phyloP scores from a whole-genome alignment of 2,888 invertebrate genomes.

The Lycophotia porphyrea region DNA sequence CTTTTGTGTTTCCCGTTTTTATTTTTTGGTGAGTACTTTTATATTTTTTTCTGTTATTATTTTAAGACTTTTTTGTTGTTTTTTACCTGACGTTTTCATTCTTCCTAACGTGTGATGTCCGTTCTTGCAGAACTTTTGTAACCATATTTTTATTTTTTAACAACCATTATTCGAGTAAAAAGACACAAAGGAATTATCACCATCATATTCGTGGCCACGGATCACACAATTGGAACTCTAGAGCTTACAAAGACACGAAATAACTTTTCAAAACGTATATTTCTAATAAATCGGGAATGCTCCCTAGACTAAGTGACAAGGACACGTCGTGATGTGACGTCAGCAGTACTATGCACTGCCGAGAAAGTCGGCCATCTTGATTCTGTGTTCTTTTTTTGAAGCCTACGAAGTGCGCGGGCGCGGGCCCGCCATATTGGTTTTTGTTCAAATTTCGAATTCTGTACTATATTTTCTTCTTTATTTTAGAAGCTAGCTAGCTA shows the following conservation, averaged over 20 bases:
- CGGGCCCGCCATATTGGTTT: slow-evolving; percentile 78
- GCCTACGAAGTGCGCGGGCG: slow-evolving; percentile 87
- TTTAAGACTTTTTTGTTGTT: slow-evolving; percentile 50
- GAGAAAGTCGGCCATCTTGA: slow-evolving; percentile 89
- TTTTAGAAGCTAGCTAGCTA: background rate
- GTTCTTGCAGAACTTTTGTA: background rate
- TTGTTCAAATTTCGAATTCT: slow-evolving; percentile 73
- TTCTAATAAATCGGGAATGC: slow-evolving; percentile 70
- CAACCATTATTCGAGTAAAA: slow-evolving; percentile 32
- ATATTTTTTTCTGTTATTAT: slow-evolving; percentile 55
- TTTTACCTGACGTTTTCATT: slow-evolving; percentile 33
- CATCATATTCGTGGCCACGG: slow-evolving; percentile 27
- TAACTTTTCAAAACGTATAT: slow-evolving; percentile 65
- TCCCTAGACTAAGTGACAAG: slow-evolving; percentile 83
- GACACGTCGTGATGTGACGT: slow-evolving; percentile 89
- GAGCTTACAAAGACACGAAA: slow-evolving; percentile 59
- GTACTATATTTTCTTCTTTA: slow-evolving; percentile 4
- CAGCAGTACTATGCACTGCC: slow-evolving; percentile 88
- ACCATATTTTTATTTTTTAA: slow-evolving; percentile 24
- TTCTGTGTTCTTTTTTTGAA: slow-evolving; percentile 87
- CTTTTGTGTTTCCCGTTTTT: slow-evolving; percentile 83
- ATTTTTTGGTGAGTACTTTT: slow-evolving; percentile 84
- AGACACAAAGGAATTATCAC: slow-evolving; percentile 60
- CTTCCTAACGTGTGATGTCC: slow-evolving; percentile 4
- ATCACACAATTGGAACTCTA: slow-evolving; percentile 30